Base-by-base conservation (phyloP, 2,797 vertebrate genomes). In the Dryobates pubescens region DNA sequence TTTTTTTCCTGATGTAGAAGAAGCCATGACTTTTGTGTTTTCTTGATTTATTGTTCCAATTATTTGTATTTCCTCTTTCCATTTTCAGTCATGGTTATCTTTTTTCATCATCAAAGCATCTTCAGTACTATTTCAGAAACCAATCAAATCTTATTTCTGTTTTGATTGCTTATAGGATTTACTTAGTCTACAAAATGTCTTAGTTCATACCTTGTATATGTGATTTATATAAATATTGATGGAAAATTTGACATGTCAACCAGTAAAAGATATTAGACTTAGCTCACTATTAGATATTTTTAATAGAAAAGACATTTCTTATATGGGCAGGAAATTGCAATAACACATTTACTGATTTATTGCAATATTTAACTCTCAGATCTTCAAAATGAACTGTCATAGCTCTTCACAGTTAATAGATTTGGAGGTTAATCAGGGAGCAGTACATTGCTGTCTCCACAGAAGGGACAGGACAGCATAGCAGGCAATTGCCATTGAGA, bases 161-260 rank as follows among this genome's bases (percentile, higher is more conserved):
- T 90, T 82, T 82, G 61, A 79, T 24, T 91, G 57, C 70, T 74
- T 34, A 24, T 9, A 70, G 71, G 38, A 73, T 75, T 82, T 91
- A 27, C 90, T 89, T 89, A 86, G 67, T 81, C 70, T 81, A 72
- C 73, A 88, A 29, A 30, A 72, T 68, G 63, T 47, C 17, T 82
- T 61, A 62, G 73, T 75, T 86, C 86, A 72, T 56, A 59, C 78
- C 89, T 78, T 84, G 26, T 86, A 4, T 36, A 43, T 30, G 49
- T 92, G 88, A 94, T 93, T 93, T 91, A 93, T 92, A 34, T 80
- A 91, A 85, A 86, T 85, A 77, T 27, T 65, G 85, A 73, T 69
- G n/a, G 85, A 32, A 92, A 80, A 77, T 36, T 32, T 93, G 88
- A 89, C 89, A 69, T 85, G 56, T 89, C 74, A 89, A 83, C 63